Base-by-base conservation (phyloP, 2,113 vertebrate genomes). In the Casuarius casuarius region DNA sequence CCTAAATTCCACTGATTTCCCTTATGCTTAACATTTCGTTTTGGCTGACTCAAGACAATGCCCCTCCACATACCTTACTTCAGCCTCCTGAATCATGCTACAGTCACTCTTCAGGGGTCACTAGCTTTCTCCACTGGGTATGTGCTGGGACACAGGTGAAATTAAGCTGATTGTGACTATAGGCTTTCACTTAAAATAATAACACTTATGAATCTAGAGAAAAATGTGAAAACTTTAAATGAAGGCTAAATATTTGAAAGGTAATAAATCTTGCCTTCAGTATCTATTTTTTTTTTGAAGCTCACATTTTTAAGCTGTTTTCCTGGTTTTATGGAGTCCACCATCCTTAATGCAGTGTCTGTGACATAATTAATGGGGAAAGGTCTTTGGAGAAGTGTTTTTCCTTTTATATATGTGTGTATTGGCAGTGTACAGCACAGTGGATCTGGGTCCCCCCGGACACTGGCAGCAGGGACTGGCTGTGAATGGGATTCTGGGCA, bases 1-100 rank as follows among this genome's bases (percentile, higher is more conserved):
- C 48, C 52, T 15, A 31, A 62, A 84, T 68, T 46, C 73, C 66
- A 9, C 13, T 15, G 11, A 4, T 13, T 18, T 31, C 52, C 17
- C 9, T 0, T 44, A 21, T 0, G 1, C 31, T 22, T 38, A 1
- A 0, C 42, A 15, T 33, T 76, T 54, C 20, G 40, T 61, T 35
- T 46, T 26, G 67, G 17, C 42, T 73, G 40, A 9, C 22, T 18
- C 8, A 48, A 29, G n/a, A 40, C 5, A 54, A 59, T 20, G 5
- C 40, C 42, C 58, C n/a, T 29, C 35, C 29, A 38, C 7, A 46
- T 10, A 6, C 2, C 2, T 14, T 49, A 13, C 33, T 35, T 59
- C 21, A 33, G 56, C 3, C 20, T 75, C 62, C 42, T 19, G 18
- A 44, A 33, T 18, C 33, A 42, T 38, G 29, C 38, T 26, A 21